phyloP scores from a whole-genome alignment of 2,888 invertebrate species.

The Idaea aversata region DNA sequence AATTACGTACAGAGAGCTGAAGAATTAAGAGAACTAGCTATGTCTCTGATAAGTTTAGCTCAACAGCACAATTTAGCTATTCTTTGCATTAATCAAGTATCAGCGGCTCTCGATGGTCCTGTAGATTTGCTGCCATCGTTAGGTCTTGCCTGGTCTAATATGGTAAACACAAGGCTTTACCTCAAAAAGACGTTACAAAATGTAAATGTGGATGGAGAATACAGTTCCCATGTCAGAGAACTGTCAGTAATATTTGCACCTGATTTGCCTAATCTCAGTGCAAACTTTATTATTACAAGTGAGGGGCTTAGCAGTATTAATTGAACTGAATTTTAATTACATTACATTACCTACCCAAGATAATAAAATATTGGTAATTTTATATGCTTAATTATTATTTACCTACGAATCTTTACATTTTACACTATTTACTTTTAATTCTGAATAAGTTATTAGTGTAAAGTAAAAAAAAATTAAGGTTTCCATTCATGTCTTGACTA shows the following conservation, averaged over 20 bases:
- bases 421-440: too few relatives aligned
- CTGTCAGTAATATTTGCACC: conserved; percentile 56
- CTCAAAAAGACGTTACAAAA: conserved; percentile 39
- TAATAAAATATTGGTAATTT: not conserved
- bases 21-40: conserved; percentile 65
- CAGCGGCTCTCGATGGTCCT: conserved; percentile 49
- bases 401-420: too few relatives aligned
- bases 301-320: conserved; percentile 38
- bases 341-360: not conserved
- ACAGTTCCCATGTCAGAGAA: conserved; percentile 44
- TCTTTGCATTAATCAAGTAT: conserved; percentile 72
- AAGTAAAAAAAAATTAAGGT: too few relatives aligned
- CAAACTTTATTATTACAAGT: conserved; percentile 49
- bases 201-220: conserved; percentile 21
- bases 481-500: too few relatives aligned
- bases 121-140: conserved; percentile 57
- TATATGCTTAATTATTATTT: too few relatives aligned
- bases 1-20: conserved; percentile 70
- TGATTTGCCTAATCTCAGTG: conserved; percentile 46
- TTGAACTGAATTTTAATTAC: not conserved
- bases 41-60: conserved; percentile 49
- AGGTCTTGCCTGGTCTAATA: conserved; percentile 74
- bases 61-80: conserved; percentile 57
- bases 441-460: too few relatives aligned
- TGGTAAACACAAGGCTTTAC: conserved; percentile 59